phyloP scores from a whole-genome alignment of 2,888 invertebrate genomes.

The Sussaba pulchella region DNA sequence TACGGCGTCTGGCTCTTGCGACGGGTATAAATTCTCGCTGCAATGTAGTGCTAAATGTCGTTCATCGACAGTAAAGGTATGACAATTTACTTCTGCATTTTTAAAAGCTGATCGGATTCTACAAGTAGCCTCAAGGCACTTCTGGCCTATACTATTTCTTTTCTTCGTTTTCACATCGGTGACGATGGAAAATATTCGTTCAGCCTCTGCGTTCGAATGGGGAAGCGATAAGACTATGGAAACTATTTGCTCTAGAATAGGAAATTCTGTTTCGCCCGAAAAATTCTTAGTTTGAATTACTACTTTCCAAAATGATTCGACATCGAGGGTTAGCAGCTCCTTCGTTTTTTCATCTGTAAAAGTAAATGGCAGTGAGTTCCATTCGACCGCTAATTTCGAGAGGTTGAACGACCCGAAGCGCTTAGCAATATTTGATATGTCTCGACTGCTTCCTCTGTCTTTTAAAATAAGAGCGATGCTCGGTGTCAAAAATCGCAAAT shows the following conservation, averaged over 20 bases:
- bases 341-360: too few relatives aligned
- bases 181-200: too few relatives aligned
- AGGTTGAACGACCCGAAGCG: background rate
- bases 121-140: too few relatives aligned
- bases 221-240: too few relatives aligned
- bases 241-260: too few relatives aligned
- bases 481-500: background rate
- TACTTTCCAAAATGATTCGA: too few relatives aligned
- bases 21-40: slow-evolving; percentile 5
- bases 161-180: too few relatives aligned
- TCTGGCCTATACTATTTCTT: too few relatives aligned
- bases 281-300: too few relatives aligned
- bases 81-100: slow-evolving; percentile 1
- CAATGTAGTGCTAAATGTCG: background rate
- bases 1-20: background rate
- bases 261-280: too few relatives aligned
- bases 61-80: background rate
- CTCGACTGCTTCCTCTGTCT: background rate
- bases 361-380: background rate
- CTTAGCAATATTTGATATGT: background rate
- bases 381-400: background rate
- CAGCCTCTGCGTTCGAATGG: too few relatives aligned
- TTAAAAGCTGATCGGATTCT: background rate
- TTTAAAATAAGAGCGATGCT: slow-evolving; percentile 4
- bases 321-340: too few relatives aligned